Evolutionary conservation across 2,797 vertebrate genomes (phyloP), one percentile per base, ranked within the genome.

Genomic region (Smutsia gigantea): DNA sequence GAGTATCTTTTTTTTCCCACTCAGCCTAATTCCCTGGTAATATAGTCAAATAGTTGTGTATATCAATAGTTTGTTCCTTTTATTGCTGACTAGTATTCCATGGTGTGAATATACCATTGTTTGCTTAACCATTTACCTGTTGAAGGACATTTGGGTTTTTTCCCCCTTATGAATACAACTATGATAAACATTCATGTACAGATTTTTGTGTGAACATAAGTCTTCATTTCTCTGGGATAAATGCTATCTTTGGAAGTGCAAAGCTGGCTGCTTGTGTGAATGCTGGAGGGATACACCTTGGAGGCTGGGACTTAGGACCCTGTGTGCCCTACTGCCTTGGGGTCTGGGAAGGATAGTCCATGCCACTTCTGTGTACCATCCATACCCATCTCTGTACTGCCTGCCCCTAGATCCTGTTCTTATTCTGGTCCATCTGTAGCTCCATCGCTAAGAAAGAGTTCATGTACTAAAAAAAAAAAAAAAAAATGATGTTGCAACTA

Each of bases 181-280:
- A 11, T 19, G 12, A 3, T 69, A 64, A 77, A 46, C 42, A 66
- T 82, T 89, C 55, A 57, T 4, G 4, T 46, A 19, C 10, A 55
- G 18, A 2, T 75, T 83, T 83, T 83, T 49, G 6, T 57, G 31
- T 74, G 61, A 90, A 59, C 13, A 3, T 53, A 79, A 51, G 21
- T 93, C 74, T 93, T 87, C 6, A 57, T 79, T 81, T 94, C 18
- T 82, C 37, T 93, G 34, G 14, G 55, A 66, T 88, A 94, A 82
- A 88, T 82, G 57, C 6, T 87, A 1, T 53, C 37, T 85, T 85
- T 85, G 25, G 17, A 29, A 85, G 69, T 55, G 9, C 34, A 29
- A 85, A 69, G 49, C n/a, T 69, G 10, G 64, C 49, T 69, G 57
- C 11, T 23, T 64, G 39, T 49, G 25, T 55, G n/a, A 69, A 17